Evolutionary conservation across 2,888 invertebrate genomes (phyloP), one percentile per base, ranked within the genome.

Genomic region (Sesia apiformis): DNA sequence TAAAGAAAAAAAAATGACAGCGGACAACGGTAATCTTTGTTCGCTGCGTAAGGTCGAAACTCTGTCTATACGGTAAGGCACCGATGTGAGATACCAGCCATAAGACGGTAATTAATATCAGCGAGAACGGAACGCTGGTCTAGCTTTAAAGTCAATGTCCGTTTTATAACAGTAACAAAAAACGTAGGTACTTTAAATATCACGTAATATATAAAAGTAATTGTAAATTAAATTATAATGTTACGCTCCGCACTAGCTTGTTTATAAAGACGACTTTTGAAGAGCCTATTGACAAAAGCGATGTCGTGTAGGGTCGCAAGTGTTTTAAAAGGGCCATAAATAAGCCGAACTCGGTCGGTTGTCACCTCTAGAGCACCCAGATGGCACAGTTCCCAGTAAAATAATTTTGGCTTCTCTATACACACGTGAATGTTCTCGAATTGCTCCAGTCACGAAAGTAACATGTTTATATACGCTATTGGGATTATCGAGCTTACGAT

Each of bases 11-110:
- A 84, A 80, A 81, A 77, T 74, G 72, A 76, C 75, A 72, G 75
- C 64, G 73, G 68, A 67, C 79, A 89, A 86, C 88, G 84, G 87
- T 86, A 84, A 81, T 83, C 79, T 81, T 76, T 78, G 83, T 80
- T 78, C 72, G 73, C 65, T 65, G 67, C 63, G 72, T 78, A 76
- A 79, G 75, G 77, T 74, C 73, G 76, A 74, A 77, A 75, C 72
- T 70, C 70, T 69, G 23, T 23, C 23, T 23, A 23, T 23, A 74
- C 77, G 72, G 78, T 81, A 78, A 69, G 63, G 60, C 66, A 70
- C 66, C 70, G 46, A 41, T 43, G 38, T 66, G 68, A 72, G 66
- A 23, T 23, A 23, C 23, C 23, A 23, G 23, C 23, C 23, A 23
- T 23, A 23, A 23, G 23, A 23, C 63, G 53, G 66, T 70, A 78